Evolutionary conservation across 2,888 invertebrate genomes (phyloP), one percentile per base, ranked within the genome.

Genomic region (Tachina lurida): DNA sequence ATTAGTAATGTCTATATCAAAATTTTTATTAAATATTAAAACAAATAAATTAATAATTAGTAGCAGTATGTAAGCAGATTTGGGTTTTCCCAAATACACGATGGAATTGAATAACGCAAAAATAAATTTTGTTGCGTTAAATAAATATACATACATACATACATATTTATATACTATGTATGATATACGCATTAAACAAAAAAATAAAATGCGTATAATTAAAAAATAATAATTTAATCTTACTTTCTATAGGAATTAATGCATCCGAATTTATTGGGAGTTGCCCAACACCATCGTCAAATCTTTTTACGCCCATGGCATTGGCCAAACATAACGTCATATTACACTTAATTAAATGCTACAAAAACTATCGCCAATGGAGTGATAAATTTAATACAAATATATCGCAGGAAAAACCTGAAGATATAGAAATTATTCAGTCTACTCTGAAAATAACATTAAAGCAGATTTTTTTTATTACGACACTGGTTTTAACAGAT

Each of bases 331-430:
- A 92, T 77, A 90, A 91, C 76, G 92, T 89, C 2, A 84, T 93
- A 62, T 87, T 91, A 39, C 90, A 93, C 88, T 87, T 93, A 41
- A 87, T 92, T 10, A 90, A 90, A 78, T 92, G 92, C 75, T 90
- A 91, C 82, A 89, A 91, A 41, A 90, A 89, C 60, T 90, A 91
- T 83, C 90, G 83, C 10, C 81, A 88, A 70, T 78, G 74, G 12
- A 76, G 31, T n/a, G 86, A 85, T 17, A 83, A 88, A 65, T 84
- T 84, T 19, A 82, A 65, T 39, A 62, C 65, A 17, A 83, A 78
- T 60, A 19, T 62, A 39, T 62, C 70, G 9, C 86, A 71, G 63
- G 87, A 81, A 31, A 74, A 80, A 39, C 22, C 68, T 10, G 83
- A 82, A 10, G 86, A 80, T 43, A 15, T 31, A 22, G 86, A 87